A percentile compares a stretch with the other conserved stretches of the same genome.
Evolutionary conservation across 2,797 vertebrate species (phyloP).

Genomic region (Leucoraja ocellata): DNA sequence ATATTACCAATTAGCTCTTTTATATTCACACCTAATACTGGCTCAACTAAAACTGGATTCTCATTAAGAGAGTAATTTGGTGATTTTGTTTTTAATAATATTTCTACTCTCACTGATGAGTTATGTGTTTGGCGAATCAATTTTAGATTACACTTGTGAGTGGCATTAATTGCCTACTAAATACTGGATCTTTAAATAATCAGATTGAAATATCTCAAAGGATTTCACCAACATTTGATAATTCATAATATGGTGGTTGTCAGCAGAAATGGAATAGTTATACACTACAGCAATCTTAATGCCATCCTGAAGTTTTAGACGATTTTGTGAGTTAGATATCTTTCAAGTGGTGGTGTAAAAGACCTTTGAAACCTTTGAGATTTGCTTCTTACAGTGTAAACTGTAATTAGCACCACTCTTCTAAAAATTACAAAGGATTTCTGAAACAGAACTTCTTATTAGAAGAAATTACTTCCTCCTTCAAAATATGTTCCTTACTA

Average conservation of each 20-base stretch:
- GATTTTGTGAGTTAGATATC: not conserved
- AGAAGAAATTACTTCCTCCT: not conserved
- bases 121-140: not conserved
- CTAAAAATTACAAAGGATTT: not conserved
- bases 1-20: not conserved
- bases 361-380: no score
- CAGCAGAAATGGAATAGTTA: not conserved
- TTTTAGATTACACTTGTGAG: not conserved
- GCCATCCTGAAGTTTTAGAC: not conserved
- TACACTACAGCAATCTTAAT: not conserved
- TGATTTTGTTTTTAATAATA: not conserved
- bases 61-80: not conserved
- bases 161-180: not conserved
- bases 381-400: not conserved
- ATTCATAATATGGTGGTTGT: not conserved
- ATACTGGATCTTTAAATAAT: not conserved
- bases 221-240: not conserved
- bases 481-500: not conserved
- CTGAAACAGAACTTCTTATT: not conserved
- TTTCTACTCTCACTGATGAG: not conserved
- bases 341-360: not conserved
- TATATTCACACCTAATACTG: not conserved
- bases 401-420: not conserved
- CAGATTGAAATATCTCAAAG: not conserved
- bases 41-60: not conserved